Percentiles rank a stretch among this genome's conserved stretches.
These are phyloP conservation scores for Zeuzera pyrina DNA, from an alignment of 2,888 invertebrate genomes.

Conservation along the genomic window DNA sequence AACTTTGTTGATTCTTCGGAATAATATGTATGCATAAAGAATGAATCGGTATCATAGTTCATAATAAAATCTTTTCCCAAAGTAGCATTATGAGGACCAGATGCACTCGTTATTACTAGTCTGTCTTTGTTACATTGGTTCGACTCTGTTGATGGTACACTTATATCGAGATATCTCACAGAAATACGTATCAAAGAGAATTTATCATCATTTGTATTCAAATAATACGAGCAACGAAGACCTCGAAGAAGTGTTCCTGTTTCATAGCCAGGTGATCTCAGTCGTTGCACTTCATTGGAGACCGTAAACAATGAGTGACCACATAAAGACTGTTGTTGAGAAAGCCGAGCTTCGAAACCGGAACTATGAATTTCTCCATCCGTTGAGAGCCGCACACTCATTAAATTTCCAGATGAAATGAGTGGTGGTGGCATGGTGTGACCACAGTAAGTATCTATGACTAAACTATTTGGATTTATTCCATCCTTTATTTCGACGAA, in stretches of 20 bases:
- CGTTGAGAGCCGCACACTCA: conserved; percentile 78
- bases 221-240: conserved; percentile 42
- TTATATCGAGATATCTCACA: conserved; percentile 36
- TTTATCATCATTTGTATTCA: conserved; percentile 21
- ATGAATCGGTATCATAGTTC: conserved; percentile 23
- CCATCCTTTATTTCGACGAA: conserved; percentile 84
- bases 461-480: conserved; percentile 73
- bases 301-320: conserved; percentile 31
- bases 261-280: conserved; percentile 49
- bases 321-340: conserved; percentile 49
- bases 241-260: conserved; percentile 43
- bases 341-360: conserved; percentile 77
- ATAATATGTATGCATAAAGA: conserved; percentile 26
- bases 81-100: conserved; percentile 25
- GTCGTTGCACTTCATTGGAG: conserved; percentile 20
- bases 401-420: conserved; percentile 71
- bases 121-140: conserved; percentile 44
- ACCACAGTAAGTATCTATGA: conserved; percentile 81
- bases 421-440: conserved; percentile 68
- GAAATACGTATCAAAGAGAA: conserved; percentile 30
- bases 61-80: conserved; percentile 39
- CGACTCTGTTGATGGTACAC: conserved; percentile 21
- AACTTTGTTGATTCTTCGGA: conserved; percentile 15
- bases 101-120: conserved; percentile 33
- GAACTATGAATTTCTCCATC: conserved; percentile 73